These are phyloP conservation scores for Allophyes oxyacanthae DNA, from an alignment of 2,888 invertebrate species.

Conservation along the genomic window DNA sequence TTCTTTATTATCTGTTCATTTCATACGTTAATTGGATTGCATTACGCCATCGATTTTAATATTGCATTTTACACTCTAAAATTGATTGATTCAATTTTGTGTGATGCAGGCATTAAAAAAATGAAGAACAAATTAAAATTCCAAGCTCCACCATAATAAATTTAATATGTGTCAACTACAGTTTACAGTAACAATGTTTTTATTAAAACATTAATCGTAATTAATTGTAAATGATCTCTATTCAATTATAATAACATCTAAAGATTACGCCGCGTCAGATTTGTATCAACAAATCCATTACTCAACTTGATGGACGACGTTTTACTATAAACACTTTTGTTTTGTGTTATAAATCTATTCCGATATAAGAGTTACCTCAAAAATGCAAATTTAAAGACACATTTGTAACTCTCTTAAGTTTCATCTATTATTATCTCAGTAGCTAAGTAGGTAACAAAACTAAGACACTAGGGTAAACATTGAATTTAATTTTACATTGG, in stretches of 20 bases:
- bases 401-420: no score
- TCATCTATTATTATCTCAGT: neutral
- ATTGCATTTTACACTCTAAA: no score
- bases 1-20: no score
- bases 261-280: slow-evolving; percentile 36
- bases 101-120: no score
- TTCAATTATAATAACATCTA: slow-evolving; percentile 42
- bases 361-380: neutral
- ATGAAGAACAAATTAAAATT: no score
- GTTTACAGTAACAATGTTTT: slow-evolving; percentile 6
- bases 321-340: slow-evolving; percentile 36
- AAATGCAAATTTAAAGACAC: no score
- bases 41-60: no score
- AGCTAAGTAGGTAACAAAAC: slow-evolving; percentile 21
- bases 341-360: slow-evolving; percentile 35
- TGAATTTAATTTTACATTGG: slow-evolving; percentile 5
- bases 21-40: no score
- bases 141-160: slow-evolving; percentile 4
- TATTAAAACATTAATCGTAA: slow-evolving; percentile 38
- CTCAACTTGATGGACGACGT: slow-evolving; percentile 42
- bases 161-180: slow-evolving; percentile 8
- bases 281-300: slow-evolving; percentile 41
- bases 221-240: slow-evolving; percentile 41
- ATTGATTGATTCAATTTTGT: no score
- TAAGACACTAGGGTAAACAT: slow-evolving; percentile 16